Evolutionary conservation across 2,113 vertebrate genomes (phyloP).

Genomic region (rabbit (Oryctolagus cuniculus)): mOryCun1.1 NC_091443.1:55649501-55650000

Average conservation of each 20-base stretch:
- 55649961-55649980: constrained; percentile 76
- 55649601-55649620: constrained; percentile 21
- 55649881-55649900: constrained; percentile 29
- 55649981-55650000: constrained; percentile 25
- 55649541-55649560: background rate
- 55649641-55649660: constrained; percentile 41
- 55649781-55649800: constrained; percentile 30
- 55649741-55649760: constrained; percentile 57
- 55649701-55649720: background rate
- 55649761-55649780: constrained; percentile 36
- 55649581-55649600: constrained; percentile 35
- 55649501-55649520: background rate
- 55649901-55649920: constrained; percentile 45
- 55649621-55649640: background rate
- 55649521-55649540: constrained; percentile 37
- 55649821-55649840: constrained; percentile 54
- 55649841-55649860: constrained; percentile 41
- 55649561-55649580: constrained; percentile 32
- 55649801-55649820: constrained; percentile 76
- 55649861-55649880: constrained; percentile 50
- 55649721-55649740: constrained; percentile 45
- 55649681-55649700: constrained; percentile 11
- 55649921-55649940: constrained; percentile 42
- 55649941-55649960: constrained; percentile 79
- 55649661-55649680: constrained; percentile 34